Percentiles rank a stretch among this genome's conserved stretches.
These are phyloP conservation scores for Pachyramphus minor DNA, from an alignment of 2,113 vertebrate genomes.

Conservation along the genomic window DNA sequence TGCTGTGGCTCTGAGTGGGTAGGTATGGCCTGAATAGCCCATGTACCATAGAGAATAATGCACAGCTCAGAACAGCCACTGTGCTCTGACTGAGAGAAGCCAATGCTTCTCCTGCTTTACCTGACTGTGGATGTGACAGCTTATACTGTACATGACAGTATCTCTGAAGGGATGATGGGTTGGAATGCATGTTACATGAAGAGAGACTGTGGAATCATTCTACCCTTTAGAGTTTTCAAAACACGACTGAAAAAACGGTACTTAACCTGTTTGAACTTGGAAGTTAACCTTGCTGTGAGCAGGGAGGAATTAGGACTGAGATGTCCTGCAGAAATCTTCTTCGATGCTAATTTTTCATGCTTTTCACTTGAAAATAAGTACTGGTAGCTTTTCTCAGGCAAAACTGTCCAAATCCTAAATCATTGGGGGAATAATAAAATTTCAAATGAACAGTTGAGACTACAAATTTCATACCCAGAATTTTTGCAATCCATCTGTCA, in stretches of 20 bases:
- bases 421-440: not conserved
- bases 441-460: not conserved
- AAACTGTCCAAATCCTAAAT: not conserved
- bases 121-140: not conserved
- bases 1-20: not conserved
- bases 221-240: not conserved
- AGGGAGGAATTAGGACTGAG: not conserved
- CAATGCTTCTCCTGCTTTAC: not conserved
- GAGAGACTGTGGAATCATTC: not conserved
- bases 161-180: not conserved
- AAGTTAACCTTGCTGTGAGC: not conserved
- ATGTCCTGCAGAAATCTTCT: not conserved
- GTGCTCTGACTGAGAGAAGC: not conserved
- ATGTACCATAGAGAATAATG: not conserved
- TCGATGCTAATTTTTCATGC: not conserved
- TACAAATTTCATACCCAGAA: not conserved
- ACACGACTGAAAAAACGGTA: not conserved
- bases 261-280: not conserved
- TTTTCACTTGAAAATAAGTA: not conserved
- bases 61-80: not conserved
- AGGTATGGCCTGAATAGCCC: too few species aligned
- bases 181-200: fast-evolving
- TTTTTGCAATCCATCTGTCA: not conserved
- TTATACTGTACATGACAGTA: not conserved
- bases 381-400: not conserved